Conservation (phyloP, 1,140 invertebrate genomes). For the Pissodes strobi region DNA sequence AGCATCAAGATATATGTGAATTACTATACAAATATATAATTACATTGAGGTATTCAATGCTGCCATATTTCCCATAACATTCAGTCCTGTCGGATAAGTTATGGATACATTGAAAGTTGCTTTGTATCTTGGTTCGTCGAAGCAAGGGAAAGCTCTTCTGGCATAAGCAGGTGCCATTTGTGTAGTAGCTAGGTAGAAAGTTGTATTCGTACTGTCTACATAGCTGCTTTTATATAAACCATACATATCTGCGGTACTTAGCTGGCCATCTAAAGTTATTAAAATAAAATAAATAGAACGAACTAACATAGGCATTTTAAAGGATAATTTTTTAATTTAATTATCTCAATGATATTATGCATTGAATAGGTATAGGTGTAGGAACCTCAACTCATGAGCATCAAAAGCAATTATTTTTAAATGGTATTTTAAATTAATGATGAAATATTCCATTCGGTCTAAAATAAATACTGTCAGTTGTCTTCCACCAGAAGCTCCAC, state of each 20-base stretch:
- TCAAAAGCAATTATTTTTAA: too few relatives aligned
- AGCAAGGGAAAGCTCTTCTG: slow-evolving; percentile 53
- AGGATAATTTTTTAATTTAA: too few relatives aligned
- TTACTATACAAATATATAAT: too few relatives aligned
- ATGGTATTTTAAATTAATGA: too few relatives aligned
- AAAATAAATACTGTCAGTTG: too few relatives aligned
- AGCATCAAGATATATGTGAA: too few relatives aligned
- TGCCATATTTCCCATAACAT: slow-evolving; percentile 9
- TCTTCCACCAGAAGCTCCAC: too few relatives aligned
- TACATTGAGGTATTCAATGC: neutral
- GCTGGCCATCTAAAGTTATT: slow-evolving; percentile 10
- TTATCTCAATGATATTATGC: too few relatives aligned
- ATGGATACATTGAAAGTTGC: slow-evolving; percentile 13
- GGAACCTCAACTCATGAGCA: too few relatives aligned
- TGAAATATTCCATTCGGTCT: too few relatives aligned
- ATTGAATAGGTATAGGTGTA: too few relatives aligned
- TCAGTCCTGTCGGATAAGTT: slow-evolving; percentile 8
- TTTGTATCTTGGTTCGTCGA: slow-evolving; percentile 31
- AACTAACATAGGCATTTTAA: neutral
- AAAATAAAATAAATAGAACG: neutral
- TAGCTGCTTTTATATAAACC: slow-evolving; percentile 37
- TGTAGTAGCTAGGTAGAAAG: slow-evolving; percentile 65
- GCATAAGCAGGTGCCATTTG: slow-evolving; percentile 83
- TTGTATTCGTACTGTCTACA: neutral
- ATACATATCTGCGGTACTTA: slow-evolving; percentile 28